A percentile compares a stretch with the other conserved stretches of the same genome.
Conservation (phyloP, 2,888 invertebrate genomes). For the Pammene fasciana region DNA sequence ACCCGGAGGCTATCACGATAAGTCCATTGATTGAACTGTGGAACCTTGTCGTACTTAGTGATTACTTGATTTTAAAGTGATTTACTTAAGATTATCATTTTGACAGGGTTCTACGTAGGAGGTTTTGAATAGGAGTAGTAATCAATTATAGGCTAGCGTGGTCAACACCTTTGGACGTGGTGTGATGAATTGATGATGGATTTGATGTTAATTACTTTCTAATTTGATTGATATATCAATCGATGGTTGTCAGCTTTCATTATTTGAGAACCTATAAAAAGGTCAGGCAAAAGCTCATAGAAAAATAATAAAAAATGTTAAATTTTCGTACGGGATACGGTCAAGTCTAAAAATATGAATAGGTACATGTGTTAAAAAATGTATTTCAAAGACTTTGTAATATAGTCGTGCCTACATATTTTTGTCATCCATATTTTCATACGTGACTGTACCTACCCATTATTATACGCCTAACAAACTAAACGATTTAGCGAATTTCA, state of each 20-base stretch:
- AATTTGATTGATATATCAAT: conserved; percentile 31
- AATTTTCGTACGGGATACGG: too few species aligned
- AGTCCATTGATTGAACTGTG: background rate
- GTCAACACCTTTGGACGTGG: conserved; percentile 4
- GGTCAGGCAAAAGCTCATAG: background rate
- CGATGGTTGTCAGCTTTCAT: conserved; percentile 20
- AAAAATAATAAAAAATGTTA: too few species aligned
- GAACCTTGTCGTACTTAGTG: conserved; percentile 13
- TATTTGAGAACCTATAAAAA: background rate
- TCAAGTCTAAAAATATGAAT: too few species aligned
- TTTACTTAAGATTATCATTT: background rate
- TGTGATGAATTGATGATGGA: conserved; percentile 5
- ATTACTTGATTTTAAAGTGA: background rate
- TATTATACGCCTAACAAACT: too few species aligned
- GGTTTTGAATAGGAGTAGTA: background rate
- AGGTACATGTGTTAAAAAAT: too few species aligned
- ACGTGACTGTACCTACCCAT: too few species aligned
- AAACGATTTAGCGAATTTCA: too few species aligned
- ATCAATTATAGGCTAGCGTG: conserved; percentile 21
- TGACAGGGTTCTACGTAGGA: conserved; percentile 8
- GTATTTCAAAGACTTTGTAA: too few species aligned
- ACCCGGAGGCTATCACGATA: conserved; percentile 33
- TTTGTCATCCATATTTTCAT: too few species aligned
- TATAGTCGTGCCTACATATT: too few species aligned
- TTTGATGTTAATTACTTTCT: conserved; percentile 18